Conservation (phyloP, 2,113 vertebrate genomes). For the Phoenicopterus ruber region DNA sequence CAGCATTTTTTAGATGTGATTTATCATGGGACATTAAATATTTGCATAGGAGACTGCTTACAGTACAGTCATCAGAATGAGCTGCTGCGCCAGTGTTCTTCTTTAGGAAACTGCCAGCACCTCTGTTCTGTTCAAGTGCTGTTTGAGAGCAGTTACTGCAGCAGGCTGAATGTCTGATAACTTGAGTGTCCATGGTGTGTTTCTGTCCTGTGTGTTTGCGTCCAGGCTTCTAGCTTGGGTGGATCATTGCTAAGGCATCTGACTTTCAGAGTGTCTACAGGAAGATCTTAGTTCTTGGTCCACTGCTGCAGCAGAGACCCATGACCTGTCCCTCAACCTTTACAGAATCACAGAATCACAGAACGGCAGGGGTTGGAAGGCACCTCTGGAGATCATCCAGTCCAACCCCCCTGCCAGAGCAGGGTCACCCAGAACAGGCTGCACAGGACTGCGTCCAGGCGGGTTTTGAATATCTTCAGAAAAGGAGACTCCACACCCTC, state of each 20-base stretch:
- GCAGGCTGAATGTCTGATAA: not conserved
- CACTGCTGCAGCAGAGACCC: not conserved
- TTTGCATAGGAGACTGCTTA: slow-evolving; percentile 39
- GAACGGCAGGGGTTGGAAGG: no score
- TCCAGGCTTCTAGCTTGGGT: not conserved
- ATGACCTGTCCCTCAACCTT: not conserved
- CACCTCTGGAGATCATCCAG: no score
- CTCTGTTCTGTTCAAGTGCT: not conserved
- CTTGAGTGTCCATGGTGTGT: not conserved
- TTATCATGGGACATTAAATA: slow-evolving; percentile 41
- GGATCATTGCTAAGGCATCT: not conserved
- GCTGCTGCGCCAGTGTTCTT: not conserved
- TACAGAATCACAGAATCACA: no score
- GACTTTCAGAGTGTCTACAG: not conserved
- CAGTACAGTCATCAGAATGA: not conserved
- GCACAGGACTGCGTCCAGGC: no score
- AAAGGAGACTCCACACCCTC: no score
- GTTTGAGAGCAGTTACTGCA: not conserved
- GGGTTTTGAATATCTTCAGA: no score
- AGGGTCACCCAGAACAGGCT: no score
- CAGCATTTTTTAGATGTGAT: slow-evolving; percentile 60
- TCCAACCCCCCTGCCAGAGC: no score
- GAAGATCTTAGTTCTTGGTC: not conserved
- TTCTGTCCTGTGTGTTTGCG: not conserved
- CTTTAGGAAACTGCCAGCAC: not conserved